phyloP scores from a whole-genome alignment of 2,888 invertebrate species.

The Oscheius sp. region DNA sequence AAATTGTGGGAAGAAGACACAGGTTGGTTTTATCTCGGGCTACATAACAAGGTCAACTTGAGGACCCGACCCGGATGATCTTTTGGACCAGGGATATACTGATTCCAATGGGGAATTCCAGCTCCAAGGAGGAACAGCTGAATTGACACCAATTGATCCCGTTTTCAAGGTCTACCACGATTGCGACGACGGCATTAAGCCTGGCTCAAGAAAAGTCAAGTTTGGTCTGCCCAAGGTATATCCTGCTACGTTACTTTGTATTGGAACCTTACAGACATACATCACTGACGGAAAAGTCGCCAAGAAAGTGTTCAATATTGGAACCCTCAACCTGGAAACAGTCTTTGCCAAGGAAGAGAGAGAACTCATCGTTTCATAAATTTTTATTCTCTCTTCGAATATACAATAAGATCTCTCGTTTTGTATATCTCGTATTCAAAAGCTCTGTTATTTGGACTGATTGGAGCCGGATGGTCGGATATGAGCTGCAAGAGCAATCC shows the following conservation, averaged over 20 bases:
- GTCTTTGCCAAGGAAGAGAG: conserved; percentile 51
- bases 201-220: conserved; percentile 56
- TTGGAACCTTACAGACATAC: conserved; percentile 45
- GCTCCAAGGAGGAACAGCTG: conserved; percentile 54
- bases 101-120: conserved; percentile 54
- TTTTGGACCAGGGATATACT: conserved; percentile 63
- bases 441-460: conserved; percentile 23
- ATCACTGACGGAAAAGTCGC: conserved; percentile 57
- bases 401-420: conserved; percentile 19
- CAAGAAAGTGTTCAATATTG: conserved; percentile 59
- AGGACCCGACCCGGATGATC: conserved; percentile 50
- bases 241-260: too few species aligned
- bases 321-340: conserved; percentile 52
- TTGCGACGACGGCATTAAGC: conserved; percentile 62
- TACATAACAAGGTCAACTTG: background rate
- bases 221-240: conserved; percentile 48
- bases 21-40: background rate
- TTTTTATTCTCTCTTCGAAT: background rate
- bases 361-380: conserved; percentile 44
- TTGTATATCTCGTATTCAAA: conserved; percentile 32
- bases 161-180: conserved; percentile 64
- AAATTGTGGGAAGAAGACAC: conserved; percentile 60
- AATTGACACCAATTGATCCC: conserved; percentile 61
- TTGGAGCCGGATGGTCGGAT: conserved; percentile 13
- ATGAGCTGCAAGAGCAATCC: conserved; percentile 21